Percentiles rank a stretch among this genome's conserved stretches.
Conservation (phyloP, 2,797 vertebrate species). For the Sphaeramia orbicularis region DNA sequence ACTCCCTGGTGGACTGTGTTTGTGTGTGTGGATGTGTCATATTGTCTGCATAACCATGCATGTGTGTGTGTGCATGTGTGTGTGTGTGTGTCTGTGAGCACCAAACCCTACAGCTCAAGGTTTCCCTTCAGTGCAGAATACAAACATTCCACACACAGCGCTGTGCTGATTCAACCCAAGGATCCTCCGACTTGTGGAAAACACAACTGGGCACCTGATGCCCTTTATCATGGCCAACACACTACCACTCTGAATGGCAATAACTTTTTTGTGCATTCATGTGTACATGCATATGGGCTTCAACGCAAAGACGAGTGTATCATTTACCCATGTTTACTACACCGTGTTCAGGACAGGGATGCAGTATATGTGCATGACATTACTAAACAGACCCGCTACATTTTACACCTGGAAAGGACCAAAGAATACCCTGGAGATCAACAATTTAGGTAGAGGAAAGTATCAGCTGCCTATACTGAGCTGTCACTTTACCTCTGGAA, state of each 20-base stretch:
- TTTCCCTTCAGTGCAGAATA: conserved; percentile 54
- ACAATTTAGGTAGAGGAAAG: no score
- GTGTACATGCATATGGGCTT: background rate
- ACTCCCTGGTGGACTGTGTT: conserved; percentile 20
- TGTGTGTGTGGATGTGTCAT: conserved; percentile 21
- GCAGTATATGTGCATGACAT: no score
- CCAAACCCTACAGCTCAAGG: conserved; percentile 50
- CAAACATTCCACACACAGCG: conserved; percentile 33
- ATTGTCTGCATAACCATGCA: conserved; percentile 22
- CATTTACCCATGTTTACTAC: no score
- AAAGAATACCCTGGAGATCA: no score
- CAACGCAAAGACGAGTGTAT: background rate
- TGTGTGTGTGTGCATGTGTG: conserved; percentile 23
- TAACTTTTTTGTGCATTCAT: background rate
- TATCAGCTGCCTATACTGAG: no score
- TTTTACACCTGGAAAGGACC: no score
- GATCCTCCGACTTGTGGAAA: conserved; percentile 33
- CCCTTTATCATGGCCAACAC: conserved; percentile 48
- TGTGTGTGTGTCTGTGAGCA: conserved; percentile 9
- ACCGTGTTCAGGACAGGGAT: no score
- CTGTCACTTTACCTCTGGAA: no score
- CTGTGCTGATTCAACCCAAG: conserved; percentile 36
- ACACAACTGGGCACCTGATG: conserved; percentile 38
- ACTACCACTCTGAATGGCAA: conserved; percentile 42
- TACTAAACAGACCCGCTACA: no score